A percentile compares a stretch with the other conserved stretches of the same genome.
Conservation (phyloP, 2,888 invertebrate genomes). For the Cheilosia variabilis region DNA sequence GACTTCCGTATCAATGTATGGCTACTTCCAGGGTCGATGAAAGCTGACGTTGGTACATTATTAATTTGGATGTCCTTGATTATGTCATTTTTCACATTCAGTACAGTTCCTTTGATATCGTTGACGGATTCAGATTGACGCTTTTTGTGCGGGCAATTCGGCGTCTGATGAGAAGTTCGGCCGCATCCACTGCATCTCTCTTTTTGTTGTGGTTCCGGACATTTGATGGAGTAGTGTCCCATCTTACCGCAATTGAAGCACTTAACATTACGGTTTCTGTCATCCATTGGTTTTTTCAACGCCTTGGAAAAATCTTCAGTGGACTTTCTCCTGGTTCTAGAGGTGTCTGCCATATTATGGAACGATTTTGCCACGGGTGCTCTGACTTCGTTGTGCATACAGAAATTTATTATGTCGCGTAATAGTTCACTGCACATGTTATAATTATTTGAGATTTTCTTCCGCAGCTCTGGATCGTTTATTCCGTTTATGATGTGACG, state of each 20-base stretch:
- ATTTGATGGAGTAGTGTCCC: slow-evolving; percentile 39
- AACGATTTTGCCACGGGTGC: not conserved
- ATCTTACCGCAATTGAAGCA: slow-evolving; percentile 48
- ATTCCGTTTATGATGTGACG: slow-evolving; percentile 69
- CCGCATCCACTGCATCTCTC: slow-evolving; percentile 32
- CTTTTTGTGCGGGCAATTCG: slow-evolving; percentile 1
- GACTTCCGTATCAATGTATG: slow-evolving; percentile 38
- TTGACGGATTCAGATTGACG: not conserved
- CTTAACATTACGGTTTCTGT: slow-evolving; percentile 10
- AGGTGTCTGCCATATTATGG: not conserved
- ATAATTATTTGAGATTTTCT: slow-evolving; percentile 64
- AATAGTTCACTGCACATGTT: slow-evolving; percentile 29
- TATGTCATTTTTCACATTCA: not conserved
- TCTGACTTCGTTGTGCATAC: slow-evolving; percentile 56
- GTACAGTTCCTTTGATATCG: slow-evolving; percentile 8
- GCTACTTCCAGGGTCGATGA: slow-evolving; percentile 52
- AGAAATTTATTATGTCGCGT: slow-evolving; percentile 51
- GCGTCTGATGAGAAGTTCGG: slow-evolving; percentile 36
- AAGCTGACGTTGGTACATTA: slow-evolving; percentile 26
- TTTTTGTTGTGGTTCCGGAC: slow-evolving; percentile 50
- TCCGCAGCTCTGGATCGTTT: slow-evolving; percentile 53
- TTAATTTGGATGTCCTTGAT: slow-evolving; percentile 47
- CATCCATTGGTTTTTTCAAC: no score
- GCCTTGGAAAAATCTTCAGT: no score
- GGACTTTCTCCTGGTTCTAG: not conserved